Evolutionary conservation across 2,797 vertebrate species (phyloP), one percentile per base, ranked within the genome.

Genomic region (Sebastiscus tertius): DNA sequence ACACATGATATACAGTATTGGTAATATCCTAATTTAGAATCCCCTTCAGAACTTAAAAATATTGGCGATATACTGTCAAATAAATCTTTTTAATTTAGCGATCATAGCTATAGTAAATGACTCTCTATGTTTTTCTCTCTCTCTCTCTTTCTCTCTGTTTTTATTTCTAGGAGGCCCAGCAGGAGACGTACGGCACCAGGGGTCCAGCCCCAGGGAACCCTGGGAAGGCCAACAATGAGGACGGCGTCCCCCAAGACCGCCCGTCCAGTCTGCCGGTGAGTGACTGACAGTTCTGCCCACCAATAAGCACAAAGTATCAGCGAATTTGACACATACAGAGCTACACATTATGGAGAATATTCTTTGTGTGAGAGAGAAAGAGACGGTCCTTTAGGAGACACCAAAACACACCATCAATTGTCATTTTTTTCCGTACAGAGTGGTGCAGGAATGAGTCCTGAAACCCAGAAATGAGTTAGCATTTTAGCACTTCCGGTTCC

Each of bases 221-320:
- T 88, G 96, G 96, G 90, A 98, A 99, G 93, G 92, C 96, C 84
- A 98, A 96, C 94, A 97, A 96, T 20, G 97, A 98, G 94, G 97
- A 98, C 66, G 93, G 96, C 88, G 96, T 92, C 67, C 80, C 92
- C 26, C 93, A 94, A 16, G 93, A 95, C 79, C 94, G 94, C 63
- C 97, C 97, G 54, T 99, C 97, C 2, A 99, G 97, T 82, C 96
- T 99, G 94, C 97, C 97, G 94, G 97, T 99, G 96, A 98, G 97
- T 96, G 66, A 82, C 14, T 87, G 88, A 79, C 74, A 72, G 24
- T 65, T 63, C 31, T 55, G 20, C 33, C n/a, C 11, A 13, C 66
- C 56, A 9, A 20, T 68, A 14, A 26, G 27, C 54, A 31, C 55
- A 62, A n/a, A 36, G 14, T 16, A 36, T 65, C 16, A 20, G 60